phyloP scores from a whole-genome alignment of 2,888 invertebrate species.

The Junonia oenone region DNA sequence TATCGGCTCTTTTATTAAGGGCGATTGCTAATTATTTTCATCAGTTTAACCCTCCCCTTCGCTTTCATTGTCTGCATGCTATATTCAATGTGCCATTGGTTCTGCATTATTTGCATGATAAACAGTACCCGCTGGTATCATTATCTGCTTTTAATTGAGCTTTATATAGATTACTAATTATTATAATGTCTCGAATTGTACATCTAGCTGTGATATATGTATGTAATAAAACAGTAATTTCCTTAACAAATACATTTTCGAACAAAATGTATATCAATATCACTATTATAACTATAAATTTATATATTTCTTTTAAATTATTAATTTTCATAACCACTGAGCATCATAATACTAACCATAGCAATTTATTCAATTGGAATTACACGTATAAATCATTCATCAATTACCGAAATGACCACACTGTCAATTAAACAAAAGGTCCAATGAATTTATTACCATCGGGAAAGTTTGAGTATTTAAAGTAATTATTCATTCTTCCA shows the following conservation, averaged over 20 bases:
- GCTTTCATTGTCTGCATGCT: constrained; percentile 39
- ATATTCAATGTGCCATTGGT: constrained; percentile 32
- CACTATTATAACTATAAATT: neutral
- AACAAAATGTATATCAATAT: neutral
- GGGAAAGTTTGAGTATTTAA: too few relatives aligned
- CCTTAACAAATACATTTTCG: neutral
- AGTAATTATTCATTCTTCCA: neutral
- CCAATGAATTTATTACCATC: neutral
- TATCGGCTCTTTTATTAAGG: constrained; percentile 37
- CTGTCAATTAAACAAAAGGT: neutral
- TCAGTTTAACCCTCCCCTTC: constrained; percentile 40
- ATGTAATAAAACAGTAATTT: neutral
- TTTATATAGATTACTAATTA: constrained; percentile 18
- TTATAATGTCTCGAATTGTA: neutral
- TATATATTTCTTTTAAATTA: constrained; percentile 3
- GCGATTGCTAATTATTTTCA: constrained; percentile 35
- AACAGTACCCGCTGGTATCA: constrained; percentile 29
- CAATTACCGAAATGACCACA: constrained; percentile 5
- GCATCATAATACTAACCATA: constrained; percentile 5
- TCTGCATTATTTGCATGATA: constrained; percentile 36
- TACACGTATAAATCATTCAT: constrained; percentile 3
- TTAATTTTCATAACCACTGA: neutral
- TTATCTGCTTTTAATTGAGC: constrained; percentile 29
- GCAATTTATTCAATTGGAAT: constrained; percentile 5
- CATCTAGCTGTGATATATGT: neutral